Conservation (phyloP, 2,797 vertebrate species). For the Podarcis lilfordi region DNA sequence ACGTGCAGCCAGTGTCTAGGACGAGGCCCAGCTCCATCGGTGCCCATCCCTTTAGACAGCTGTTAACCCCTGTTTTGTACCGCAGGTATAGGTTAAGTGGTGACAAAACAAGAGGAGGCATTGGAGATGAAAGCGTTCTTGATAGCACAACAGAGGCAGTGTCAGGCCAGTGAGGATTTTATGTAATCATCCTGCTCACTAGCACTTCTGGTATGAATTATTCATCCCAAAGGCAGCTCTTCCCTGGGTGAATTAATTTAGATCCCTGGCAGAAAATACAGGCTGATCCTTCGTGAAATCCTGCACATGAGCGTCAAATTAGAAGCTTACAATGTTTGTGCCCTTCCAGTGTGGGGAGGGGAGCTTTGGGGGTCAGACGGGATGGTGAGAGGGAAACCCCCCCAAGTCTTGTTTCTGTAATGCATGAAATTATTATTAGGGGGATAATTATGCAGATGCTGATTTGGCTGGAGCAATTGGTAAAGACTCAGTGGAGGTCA, state of each 20-base stretch:
- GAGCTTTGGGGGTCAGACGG: slow-evolving; percentile 11
- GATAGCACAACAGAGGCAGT: slow-evolving; percentile 8
- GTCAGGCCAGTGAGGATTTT: slow-evolving; percentile 46
- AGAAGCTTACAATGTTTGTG: slow-evolving; percentile 69
- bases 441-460: slow-evolving; percentile 21
- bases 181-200: slow-evolving; percentile 59
- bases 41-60: slow-evolving; percentile 5
- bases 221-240: slow-evolving; percentile 68
- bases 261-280: slow-evolving; percentile 70
- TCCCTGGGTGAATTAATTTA: slow-evolving; percentile 69
- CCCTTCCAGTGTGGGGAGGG: slow-evolving; percentile 2
- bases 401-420: neutral
- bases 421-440: slow-evolving; percentile 1
- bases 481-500: slow-evolving; percentile 32
- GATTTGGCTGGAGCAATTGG: slow-evolving; percentile 14
- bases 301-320: slow-evolving; percentile 60
- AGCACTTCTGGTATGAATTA: slow-evolving; percentile 67
- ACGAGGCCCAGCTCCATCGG: neutral
- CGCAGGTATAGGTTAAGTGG: slow-evolving; percentile 68
- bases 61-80: slow-evolving; percentile 35
- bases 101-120: slow-evolving; percentile 54
- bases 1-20: neutral
- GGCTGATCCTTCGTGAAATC: slow-evolving; percentile 67
- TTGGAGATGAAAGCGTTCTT: slow-evolving; percentile 54
- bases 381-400: slow-evolving; percentile 36